Conservation (phyloP, 2,888 invertebrate genomes). For the Erebia ligea region DNA sequence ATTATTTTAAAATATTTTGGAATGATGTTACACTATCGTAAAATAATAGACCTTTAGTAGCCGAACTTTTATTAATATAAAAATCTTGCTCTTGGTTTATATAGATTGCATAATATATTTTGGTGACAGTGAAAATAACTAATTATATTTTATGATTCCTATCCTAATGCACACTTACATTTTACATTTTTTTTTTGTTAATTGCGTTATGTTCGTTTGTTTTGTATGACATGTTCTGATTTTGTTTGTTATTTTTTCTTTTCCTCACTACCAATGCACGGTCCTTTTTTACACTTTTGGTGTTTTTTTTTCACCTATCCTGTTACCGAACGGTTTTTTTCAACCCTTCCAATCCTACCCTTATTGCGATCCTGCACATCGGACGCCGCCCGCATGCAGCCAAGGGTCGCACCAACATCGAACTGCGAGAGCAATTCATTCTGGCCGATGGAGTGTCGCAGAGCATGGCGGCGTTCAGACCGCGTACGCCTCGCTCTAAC, state of each 20-base stretch:
- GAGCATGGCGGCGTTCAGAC: conserved; percentile 99
- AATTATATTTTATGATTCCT: conserved; percentile 76
- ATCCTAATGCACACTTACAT: conserved; percentile 73
- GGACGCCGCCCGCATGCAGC: conserved; percentile 89
- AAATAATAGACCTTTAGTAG: not conserved
- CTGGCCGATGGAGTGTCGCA: conserved; percentile 99
- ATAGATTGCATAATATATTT: conserved; percentile 60
- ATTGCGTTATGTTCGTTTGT: conserved; percentile 65
- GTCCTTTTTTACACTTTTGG: conserved; percentile 70
- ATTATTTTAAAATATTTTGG: not conserved
- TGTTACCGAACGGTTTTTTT: conserved; percentile 77
- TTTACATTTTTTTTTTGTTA: conserved; percentile 57
- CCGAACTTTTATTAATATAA: not conserved
- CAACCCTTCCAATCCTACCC: conserved; percentile 57
- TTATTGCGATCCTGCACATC: conserved; percentile 69
- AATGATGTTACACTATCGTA: not conserved
- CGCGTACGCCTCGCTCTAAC: conserved; percentile 94
- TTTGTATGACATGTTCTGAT: conserved; percentile 80
- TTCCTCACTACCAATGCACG: conserved; percentile 79
- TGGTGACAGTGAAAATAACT: conserved; percentile 74
- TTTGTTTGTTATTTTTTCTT: conserved; percentile 80
- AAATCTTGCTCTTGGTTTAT: conserved; percentile 68
- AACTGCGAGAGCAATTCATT: conserved; percentile 99
- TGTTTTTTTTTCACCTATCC: conserved; percentile 69
- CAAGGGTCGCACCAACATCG: conserved; percentile 99